Percentiles rank a stretch among this genome's conserved stretches.
Conservation (phyloP, 1,140 invertebrate genomes). For the Mizuhopecten yessoensis region DNA sequence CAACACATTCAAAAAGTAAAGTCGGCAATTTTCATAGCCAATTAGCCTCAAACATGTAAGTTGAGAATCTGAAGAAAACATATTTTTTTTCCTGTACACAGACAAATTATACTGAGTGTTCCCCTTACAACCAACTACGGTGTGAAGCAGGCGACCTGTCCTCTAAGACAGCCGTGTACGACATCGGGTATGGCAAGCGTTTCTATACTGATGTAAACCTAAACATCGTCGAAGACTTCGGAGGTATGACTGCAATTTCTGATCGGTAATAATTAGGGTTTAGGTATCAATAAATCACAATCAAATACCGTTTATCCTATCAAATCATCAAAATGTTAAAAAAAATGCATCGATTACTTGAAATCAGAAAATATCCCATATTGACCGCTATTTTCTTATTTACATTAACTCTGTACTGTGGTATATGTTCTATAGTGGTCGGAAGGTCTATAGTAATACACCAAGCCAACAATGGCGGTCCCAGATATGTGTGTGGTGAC, state of each 20-base stretch:
- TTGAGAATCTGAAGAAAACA: too few species aligned
- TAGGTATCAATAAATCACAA: too few species aligned
- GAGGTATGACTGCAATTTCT: conserved; percentile 81
- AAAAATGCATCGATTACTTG: too few species aligned
- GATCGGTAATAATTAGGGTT: too few species aligned
- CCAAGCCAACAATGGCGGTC: conserved; percentile 87
- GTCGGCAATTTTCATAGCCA: too few species aligned
- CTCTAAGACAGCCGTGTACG: conserved; percentile 91
- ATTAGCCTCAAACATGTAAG: too few species aligned
- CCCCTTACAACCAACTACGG: conserved; percentile 91
- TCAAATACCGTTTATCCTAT: too few species aligned
- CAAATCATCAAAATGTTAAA: too few species aligned
- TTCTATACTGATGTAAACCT: conserved; percentile 94
- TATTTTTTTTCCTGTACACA: conserved; percentile 59
- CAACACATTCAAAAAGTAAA: too few species aligned
- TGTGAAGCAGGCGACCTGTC: conserved; percentile 97
- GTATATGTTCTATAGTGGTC: conserved; percentile 53
- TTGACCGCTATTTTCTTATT: too few species aligned
- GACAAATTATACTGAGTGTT: conserved; percentile 91
- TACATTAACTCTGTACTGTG: background rate
- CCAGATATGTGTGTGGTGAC: conserved; percentile 63
- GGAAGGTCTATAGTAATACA: conserved; percentile 86
- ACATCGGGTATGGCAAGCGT: conserved; percentile 90
- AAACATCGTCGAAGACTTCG: conserved; percentile 87
- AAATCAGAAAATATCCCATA: too few species aligned